A percentile compares a stretch with the other conserved stretches of the same genome.
Evolutionary conservation across 2,113 vertebrate genomes (phyloP).

Genomic region (Gorsachius goisagi): DNA sequence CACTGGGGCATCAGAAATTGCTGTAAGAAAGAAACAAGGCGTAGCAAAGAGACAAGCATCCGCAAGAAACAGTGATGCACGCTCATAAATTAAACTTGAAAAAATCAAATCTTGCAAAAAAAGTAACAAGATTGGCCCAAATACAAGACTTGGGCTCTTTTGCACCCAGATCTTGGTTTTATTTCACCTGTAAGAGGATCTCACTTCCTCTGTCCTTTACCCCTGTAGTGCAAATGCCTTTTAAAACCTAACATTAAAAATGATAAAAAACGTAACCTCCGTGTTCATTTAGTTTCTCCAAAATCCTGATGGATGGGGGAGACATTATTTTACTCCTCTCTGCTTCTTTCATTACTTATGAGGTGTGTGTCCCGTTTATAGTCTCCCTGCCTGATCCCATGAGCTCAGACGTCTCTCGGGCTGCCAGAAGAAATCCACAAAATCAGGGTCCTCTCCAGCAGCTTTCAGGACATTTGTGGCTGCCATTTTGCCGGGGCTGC

Average conservation of each 20-base stretch:
- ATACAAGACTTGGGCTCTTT: not conserved
- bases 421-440: not conserved
- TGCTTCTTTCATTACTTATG: not conserved
- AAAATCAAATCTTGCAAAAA: not conserved
- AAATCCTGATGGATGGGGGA: not conserved
- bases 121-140: not conserved
- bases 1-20: not conserved
- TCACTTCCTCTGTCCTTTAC: not conserved
- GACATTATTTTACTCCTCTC: not conserved
- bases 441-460: not conserved
- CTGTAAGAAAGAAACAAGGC: not conserved
- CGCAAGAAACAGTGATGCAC: not conserved
- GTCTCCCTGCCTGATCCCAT: not conserved
- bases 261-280: not conserved
- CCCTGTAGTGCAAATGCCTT: not conserved
- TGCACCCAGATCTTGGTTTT: not conserved
- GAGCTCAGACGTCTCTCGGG: not conserved
- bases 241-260: not conserved
- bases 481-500: not conserved
- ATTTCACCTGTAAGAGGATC: not conserved
- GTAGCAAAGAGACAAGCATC: not conserved
- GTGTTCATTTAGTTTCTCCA: not conserved
- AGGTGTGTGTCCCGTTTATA: not conserved
- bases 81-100: not conserved
- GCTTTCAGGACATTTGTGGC: not conserved